phyloP scores from a whole-genome alignment of 2,797 vertebrate species.

The Sebastes nivosus region DNA sequence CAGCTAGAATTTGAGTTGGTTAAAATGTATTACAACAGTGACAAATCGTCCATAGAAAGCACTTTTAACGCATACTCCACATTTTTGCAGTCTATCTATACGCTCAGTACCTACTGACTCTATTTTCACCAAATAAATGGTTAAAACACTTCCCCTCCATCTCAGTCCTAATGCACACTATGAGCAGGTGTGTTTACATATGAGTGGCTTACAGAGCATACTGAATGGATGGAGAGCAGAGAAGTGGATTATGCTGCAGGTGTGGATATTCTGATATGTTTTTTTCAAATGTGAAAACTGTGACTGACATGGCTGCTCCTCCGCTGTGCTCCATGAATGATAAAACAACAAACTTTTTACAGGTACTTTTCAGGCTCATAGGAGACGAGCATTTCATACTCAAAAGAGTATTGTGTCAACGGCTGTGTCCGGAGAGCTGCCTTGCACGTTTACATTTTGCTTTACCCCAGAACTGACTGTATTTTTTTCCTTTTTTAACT shows the following conservation, averaged over 20 bases:
- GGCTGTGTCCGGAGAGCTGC: neutral
- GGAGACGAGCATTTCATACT: neutral
- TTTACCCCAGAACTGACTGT: neutral
- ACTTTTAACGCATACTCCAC: neutral
- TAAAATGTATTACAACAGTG: neutral
- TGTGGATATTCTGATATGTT: neutral
- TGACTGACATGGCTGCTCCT: neutral
- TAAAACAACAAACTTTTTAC: neutral
- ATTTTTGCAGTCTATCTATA: neutral
- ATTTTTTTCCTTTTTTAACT: neutral
- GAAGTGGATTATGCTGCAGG: neutral
- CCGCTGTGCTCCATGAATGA: neutral
- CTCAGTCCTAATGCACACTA: neutral
- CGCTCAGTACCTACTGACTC: neutral
- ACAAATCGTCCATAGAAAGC: neutral
- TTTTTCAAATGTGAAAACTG: neutral
- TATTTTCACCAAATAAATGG: neutral
- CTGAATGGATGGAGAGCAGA: neutral
- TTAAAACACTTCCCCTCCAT: neutral
- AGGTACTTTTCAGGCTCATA: neutral
- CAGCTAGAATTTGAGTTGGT: neutral
- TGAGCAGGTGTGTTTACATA: constrained; percentile 8
- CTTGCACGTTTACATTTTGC: neutral
- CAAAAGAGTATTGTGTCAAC: neutral
- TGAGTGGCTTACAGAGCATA: neutral